Conservation (phyloP, 1,140 invertebrate species). For the Sesamia nonagrioides region DNA sequence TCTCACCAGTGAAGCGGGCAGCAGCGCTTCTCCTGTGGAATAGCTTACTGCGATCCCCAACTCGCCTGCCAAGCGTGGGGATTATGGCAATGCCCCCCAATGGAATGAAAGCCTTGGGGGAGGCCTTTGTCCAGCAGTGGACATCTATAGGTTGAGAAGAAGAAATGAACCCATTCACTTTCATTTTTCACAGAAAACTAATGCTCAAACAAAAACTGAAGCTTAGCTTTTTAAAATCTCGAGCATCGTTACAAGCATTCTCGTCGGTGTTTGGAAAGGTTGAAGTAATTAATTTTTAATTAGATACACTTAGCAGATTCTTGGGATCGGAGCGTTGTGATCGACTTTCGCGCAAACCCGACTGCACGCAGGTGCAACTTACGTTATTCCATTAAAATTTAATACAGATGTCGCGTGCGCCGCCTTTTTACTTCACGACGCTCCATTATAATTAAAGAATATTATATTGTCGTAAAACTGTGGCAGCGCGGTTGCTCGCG, state of each 20-base stretch:
- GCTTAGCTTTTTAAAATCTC: conserved; percentile 36
- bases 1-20: too few relatives aligned
- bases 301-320: conserved; percentile 74
- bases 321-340: conserved; percentile 63
- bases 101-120: too few relatives aligned
- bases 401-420: conserved; percentile 85
- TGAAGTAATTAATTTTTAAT: conserved; percentile 76
- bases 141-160: too few relatives aligned
- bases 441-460: conserved; percentile 85
- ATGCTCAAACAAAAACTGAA: background rate
- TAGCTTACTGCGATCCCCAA: too few relatives aligned
- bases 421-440: conserved; percentile 79
- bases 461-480: conserved; percentile 84
- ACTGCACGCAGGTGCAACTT: conserved; percentile 77
- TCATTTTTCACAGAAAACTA: background rate
- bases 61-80: too few relatives aligned
- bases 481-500: conserved; percentile 59
- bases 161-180: background rate
- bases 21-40: too few relatives aligned
- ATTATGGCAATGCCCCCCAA: too few relatives aligned
- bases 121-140: too few relatives aligned
- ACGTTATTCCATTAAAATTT: conserved; percentile 84
- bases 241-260: conserved; percentile 36
- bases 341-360: conserved; percentile 65
- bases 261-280: conserved; percentile 51